Evolutionary conservation across 2,113 vertebrate species (phyloP).

Genomic region (Nematolebias whitei): DNA sequence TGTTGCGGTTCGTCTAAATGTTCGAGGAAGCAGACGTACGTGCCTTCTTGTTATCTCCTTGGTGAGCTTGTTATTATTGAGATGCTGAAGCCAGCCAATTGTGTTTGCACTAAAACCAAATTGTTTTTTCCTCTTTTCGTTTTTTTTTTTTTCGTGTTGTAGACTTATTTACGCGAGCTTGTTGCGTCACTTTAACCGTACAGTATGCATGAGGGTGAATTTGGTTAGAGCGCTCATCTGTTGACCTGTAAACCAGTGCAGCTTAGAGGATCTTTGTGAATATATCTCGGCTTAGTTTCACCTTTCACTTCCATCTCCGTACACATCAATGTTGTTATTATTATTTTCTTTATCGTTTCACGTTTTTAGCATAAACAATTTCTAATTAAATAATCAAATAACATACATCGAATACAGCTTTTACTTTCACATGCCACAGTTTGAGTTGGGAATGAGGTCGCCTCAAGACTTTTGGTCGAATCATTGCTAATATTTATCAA

Average conservation of each 20-base stretch:
- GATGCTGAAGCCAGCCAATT: conserved; percentile 86
- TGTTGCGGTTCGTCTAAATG: conserved; percentile 82
- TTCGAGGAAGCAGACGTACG: conserved; percentile 86
- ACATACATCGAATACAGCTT: conserved; percentile 73
- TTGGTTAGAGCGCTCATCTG: conserved; percentile 81
- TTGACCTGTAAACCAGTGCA: conserved; percentile 83
- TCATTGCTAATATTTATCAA: conserved; percentile 70
- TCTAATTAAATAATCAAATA: conserved; percentile 54
- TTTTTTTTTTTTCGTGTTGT: conserved; percentile 72
- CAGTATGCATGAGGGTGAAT: conserved; percentile 85
- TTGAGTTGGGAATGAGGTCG: conserved; percentile 79
- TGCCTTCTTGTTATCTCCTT: conserved; percentile 87
- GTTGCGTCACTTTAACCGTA: conserved; percentile 86
- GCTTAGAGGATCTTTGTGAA: conserved; percentile 81
- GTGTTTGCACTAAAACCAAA: conserved; percentile 88
- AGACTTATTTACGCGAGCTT: conserved; percentile 84
- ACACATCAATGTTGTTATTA: conserved; percentile 49
- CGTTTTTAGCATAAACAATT: conserved; percentile 47
- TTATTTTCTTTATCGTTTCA: conserved; percentile 16
- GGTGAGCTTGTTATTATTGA: conserved; percentile 86
- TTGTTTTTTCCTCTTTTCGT: conserved; percentile 65
- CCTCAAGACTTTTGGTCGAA: conserved; percentile 85
- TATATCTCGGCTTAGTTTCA: conserved; percentile 80
- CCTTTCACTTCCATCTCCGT: conserved; percentile 75
- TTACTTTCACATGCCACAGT: conserved; percentile 77